A percentile compares a stretch with the other conserved stretches of the same genome.
phyloP scores from a whole-genome alignment of 1,140 invertebrate genomes.

The Apocrypta bakeri region DNA sequence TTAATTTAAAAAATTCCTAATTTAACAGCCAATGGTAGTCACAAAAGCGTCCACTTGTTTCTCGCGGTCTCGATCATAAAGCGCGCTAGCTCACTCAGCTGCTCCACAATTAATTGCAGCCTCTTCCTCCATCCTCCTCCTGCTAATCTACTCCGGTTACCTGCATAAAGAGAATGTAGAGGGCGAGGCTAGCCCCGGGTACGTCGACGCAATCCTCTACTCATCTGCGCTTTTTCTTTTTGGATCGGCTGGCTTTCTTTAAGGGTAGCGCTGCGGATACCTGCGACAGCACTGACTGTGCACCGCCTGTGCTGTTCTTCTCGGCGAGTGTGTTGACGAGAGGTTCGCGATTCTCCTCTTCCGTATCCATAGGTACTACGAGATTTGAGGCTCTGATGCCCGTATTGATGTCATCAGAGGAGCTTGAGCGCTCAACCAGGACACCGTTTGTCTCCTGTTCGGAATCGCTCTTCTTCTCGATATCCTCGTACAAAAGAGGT shows the following conservation, averaged over 20 bases:
- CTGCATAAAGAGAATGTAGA: conserved; percentile 72
- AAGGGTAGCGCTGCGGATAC: conserved; percentile 37
- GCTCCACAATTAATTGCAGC: not conserved
- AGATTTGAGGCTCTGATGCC: not conserved
- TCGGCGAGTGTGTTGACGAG: not conserved
- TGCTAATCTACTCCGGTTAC: conserved; percentile 70
- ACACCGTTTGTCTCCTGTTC: conserved; percentile 56
- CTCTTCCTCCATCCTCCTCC: conserved; percentile 1
- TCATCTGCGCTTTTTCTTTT: conserved; percentile 73
- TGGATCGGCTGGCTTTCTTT: conserved; percentile 72
- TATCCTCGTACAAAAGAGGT: not conserved
- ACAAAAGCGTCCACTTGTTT: not conserved
- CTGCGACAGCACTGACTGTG: not conserved
- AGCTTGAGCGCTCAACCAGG: conserved; percentile 62
- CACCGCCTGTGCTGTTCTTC: not conserved
- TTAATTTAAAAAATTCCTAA: not conserved
- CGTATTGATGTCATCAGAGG: conserved; percentile 59
- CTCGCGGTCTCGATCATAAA: no score
- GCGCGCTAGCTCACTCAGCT: not conserved
- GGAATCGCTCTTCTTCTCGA: conserved; percentile 60
- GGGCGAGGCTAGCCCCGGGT: conserved; percentile 71
- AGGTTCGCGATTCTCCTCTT: conserved; percentile 53
- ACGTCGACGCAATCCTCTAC: conserved; percentile 74
- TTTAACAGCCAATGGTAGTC: not conserved
- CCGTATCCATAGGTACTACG: conserved; percentile 58